Percentiles rank a stretch among this genome's conserved stretches.
phyloP scores from a whole-genome alignment of 2,888 invertebrate genomes.

The Pemphredon lugubris region DNA sequence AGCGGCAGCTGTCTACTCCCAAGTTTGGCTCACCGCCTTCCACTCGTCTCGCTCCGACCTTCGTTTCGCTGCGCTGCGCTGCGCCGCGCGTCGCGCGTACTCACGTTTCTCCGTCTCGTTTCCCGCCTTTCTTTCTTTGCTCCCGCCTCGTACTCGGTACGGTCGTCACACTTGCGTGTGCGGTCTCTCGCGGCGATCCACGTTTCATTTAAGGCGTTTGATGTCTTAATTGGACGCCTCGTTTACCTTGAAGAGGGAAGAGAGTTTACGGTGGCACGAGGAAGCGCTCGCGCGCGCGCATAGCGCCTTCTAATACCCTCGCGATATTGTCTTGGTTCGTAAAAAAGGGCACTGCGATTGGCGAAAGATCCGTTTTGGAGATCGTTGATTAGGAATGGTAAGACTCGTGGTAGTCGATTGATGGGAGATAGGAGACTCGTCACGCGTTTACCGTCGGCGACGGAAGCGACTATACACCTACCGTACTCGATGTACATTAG shows the following conservation, averaged over 20 bases:
- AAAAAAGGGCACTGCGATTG: too few species aligned
- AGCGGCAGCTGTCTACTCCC: conserved; percentile 76
- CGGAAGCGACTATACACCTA: too few species aligned
- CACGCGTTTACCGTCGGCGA: too few species aligned
- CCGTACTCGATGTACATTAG: too few species aligned
- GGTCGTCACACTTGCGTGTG: conserved; percentile 50
- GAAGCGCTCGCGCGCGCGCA: not conserved
- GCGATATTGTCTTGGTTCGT: not conserved
- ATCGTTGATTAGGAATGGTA: too few species aligned
- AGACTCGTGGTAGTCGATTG: too few species aligned
- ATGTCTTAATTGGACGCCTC: conserved; percentile 78
- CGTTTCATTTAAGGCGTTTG: conserved; percentile 73
- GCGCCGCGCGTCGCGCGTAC: conserved; percentile 9
- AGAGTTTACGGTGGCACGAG: conserved; percentile 5
- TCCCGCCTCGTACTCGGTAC: conserved; percentile 2
- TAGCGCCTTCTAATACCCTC: not conserved
- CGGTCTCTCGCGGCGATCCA: conserved; percentile 59
- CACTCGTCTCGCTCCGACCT: conserved; percentile 36
- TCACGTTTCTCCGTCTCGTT: conserved; percentile 19
- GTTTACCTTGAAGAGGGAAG: conserved; percentile 56
- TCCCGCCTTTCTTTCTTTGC: conserved; percentile 16
- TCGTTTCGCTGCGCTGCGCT: too few species aligned
- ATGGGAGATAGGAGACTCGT: too few species aligned
- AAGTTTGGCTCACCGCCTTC: conserved; percentile 74
- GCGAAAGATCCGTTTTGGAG: too few species aligned